Evolutionary conservation across 2,888 invertebrate species (phyloP).

Genomic region (Kryphioiulus occultus): DNA sequence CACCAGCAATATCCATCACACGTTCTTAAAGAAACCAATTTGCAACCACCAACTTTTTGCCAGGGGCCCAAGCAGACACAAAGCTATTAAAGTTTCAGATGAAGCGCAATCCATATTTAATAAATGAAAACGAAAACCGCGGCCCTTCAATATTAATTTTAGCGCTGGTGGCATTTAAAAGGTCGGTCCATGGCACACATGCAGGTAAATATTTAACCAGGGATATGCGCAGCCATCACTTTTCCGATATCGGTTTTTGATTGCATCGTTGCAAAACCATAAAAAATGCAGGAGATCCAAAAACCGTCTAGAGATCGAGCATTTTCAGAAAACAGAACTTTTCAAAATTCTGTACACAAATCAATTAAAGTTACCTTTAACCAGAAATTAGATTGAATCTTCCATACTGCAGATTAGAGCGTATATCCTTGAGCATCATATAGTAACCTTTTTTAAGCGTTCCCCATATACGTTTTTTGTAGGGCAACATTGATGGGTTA

Average conservation of each 20-base stretch:
- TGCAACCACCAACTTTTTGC: neutral
- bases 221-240: neutral
- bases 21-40: neutral
- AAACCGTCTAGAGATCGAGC: neutral
- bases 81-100: neutral
- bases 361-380: neutral
- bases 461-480: neutral
- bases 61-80: neutral
- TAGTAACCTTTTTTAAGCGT: neutral
- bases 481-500: neutral
- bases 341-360: neutral
- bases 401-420: neutral
- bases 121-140: neutral
- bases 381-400: neutral
- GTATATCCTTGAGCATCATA: neutral
- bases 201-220: neutral
- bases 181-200: neutral
- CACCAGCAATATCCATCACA: neutral
- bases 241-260: conserved; percentile 20
- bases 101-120: neutral
- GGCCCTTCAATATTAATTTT: conserved; percentile 1
- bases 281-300: neutral
- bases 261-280: conserved; percentile 1
- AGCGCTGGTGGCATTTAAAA: neutral
- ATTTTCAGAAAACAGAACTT: neutral